phyloP scores from a whole-genome alignment of 2,888 invertebrate genomes.

The Hypsopygia costalis region DNA sequence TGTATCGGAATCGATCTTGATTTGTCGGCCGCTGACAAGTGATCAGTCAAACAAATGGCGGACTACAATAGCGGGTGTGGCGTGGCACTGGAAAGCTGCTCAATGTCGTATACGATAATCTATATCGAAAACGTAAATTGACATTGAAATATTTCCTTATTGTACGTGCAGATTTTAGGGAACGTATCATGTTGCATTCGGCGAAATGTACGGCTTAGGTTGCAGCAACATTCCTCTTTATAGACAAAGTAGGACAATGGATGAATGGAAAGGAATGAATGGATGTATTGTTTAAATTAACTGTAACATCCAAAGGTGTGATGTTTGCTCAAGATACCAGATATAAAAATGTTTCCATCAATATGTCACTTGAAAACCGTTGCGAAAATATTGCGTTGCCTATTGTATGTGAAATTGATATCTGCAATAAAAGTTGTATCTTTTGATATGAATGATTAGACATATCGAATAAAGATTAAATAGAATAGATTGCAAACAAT shows the following conservation, averaged over 20 bases:
- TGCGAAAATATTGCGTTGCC: no score
- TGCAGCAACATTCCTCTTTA: neutral
- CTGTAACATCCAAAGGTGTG: no score
- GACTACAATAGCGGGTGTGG: slow-evolving; percentile 60
- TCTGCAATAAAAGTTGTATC: no score
- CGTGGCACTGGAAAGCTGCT: slow-evolving; percentile 35
- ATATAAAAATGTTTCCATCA: no score
- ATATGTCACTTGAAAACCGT: no score
- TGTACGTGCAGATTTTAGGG: slow-evolving; percentile 15
- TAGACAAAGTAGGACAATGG: neutral
- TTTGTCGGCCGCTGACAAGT: slow-evolving; percentile 69
- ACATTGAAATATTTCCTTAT: slow-evolving; percentile 45
- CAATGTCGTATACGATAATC: slow-evolving; percentile 46
- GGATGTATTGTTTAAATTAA: no score
- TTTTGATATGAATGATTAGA: no score
- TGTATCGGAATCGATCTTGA: slow-evolving; percentile 70
- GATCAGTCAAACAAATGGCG: slow-evolving; percentile 53
- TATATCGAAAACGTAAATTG: slow-evolving; percentile 54
- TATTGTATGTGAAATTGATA: no score
- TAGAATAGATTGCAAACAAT: no score
- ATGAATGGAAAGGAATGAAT: no score
- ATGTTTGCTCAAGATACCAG: no score
- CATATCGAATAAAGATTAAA: no score
- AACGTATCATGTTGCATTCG: slow-evolving; percentile 6
- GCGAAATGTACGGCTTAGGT: slow-evolving; percentile 1